phyloP scores from a whole-genome alignment of 2,113 vertebrate species.

The Falco punctatus region DNA sequence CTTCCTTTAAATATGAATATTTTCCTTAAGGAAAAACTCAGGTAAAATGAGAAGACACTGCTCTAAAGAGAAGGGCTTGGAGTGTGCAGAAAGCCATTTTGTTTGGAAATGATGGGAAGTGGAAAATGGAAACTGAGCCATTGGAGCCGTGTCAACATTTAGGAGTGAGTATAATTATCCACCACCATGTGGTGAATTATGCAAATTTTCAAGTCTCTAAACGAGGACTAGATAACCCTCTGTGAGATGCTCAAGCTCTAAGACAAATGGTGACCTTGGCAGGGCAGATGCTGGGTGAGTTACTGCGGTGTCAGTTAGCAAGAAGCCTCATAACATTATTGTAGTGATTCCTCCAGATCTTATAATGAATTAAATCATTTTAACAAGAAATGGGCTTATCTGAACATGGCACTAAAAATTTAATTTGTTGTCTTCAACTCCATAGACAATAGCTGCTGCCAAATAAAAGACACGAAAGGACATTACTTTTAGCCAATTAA shows the following conservation, averaged over 20 bases:
- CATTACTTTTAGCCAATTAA: not conserved
- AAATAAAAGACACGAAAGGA: too few relatives aligned
- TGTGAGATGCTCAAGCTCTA: rapidly evolving
- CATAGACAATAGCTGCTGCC: not conserved
- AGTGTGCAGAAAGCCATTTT: not conserved
- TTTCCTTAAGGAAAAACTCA: not conserved
- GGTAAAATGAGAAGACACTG: not conserved
- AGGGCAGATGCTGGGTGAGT: not conserved
- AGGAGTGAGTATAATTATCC: not conserved
- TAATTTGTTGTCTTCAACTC: not conserved
- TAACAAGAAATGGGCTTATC: not conserved
- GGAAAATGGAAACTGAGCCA: not conserved
- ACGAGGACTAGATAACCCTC: rapidly evolving
- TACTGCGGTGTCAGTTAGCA: too few relatives aligned
- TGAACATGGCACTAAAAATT: not conserved
- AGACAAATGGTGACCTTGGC: rapidly evolving
- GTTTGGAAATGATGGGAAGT: not conserved
- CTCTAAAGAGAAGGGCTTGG: not conserved
- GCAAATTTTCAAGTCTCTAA: not conserved
- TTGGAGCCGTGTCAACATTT: rapidly evolving
- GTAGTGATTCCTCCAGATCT: not conserved
- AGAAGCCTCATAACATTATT: rapidly evolving
- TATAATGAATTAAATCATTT: too few relatives aligned
- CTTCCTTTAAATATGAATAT: not conserved
- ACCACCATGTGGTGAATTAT: rapidly evolving